These are phyloP conservation scores for Lycorma delicatula DNA, from an alignment of 1,140 invertebrate genomes.

Conservation along the genomic window DNA sequence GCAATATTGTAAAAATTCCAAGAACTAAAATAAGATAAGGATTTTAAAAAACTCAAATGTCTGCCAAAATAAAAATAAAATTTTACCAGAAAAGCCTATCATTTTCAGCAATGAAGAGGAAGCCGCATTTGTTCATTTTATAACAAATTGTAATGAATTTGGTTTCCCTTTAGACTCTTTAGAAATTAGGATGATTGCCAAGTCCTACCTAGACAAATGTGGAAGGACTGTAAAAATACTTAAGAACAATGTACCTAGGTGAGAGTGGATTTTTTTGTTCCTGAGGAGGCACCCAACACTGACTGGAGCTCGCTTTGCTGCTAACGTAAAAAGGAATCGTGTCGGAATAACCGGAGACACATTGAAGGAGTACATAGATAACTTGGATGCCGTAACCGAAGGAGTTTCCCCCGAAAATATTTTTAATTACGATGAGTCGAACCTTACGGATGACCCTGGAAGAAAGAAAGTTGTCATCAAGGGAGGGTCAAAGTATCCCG, in stretches of 20 bases:
- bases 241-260: conserved; percentile 31
- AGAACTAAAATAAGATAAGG: conserved; percentile 19
- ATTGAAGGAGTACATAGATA: conserved; percentile 29
- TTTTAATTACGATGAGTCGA: conserved; percentile 40
- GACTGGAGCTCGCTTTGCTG: conserved; percentile 22
- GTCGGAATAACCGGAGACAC: conserved; percentile 17
- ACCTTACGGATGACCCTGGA: conserved; percentile 36
- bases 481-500: conserved; percentile 19
- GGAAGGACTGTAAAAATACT: conserved; percentile 19
- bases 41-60: not conserved
- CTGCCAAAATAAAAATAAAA: not conserved
- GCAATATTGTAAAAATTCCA: conserved; percentile 17
- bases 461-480: conserved; percentile 23
- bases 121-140: conserved; percentile 4
- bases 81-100: not conserved
- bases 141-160: conserved; percentile 3
- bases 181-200: conserved; percentile 9
- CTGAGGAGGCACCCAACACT: conserved; percentile 26
- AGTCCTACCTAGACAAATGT: conserved; percentile 8
- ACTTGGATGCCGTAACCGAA: conserved; percentile 29
- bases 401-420: conserved; percentile 33
- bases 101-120: conserved; percentile 8
- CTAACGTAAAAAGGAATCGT: conserved; percentile 32
- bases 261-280: conserved; percentile 29
- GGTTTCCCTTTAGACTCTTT: conserved; percentile 9